Evolutionary conservation across 2,113 vertebrate species (phyloP).

Genomic region (Laterallus jamaicensis): DNA sequence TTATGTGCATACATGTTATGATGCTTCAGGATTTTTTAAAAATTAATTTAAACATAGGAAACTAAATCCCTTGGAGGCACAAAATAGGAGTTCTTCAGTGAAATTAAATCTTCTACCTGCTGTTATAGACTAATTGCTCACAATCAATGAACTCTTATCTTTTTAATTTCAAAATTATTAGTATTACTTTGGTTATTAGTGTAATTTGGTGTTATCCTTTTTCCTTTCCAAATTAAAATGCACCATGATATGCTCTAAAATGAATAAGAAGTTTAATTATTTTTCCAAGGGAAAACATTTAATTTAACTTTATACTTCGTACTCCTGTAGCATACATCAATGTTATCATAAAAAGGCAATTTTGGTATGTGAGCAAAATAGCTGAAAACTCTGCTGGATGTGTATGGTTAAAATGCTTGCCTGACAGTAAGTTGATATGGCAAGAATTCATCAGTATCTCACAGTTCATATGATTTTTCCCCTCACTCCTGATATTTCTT

Average conservation of each 20-base stretch:
- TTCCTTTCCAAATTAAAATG: conserved; percentile 45
- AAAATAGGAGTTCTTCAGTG: conserved; percentile 4
- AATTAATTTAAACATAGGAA: conserved; percentile 2
- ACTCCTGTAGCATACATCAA: not conserved
- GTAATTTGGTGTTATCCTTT: conserved; percentile 23
- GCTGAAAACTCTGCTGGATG: not conserved
- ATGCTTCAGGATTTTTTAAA: not conserved
- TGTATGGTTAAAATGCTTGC: not conserved
- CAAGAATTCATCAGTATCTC: not conserved
- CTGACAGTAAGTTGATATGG: not conserved
- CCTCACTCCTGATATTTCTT: not conserved
- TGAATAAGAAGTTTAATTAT: conserved; percentile 57
- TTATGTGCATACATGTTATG: not conserved
- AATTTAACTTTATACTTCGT: conserved; percentile 17
- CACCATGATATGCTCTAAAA: not conserved
- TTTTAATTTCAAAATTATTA: conserved; percentile 58
- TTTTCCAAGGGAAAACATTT: conserved; percentile 51
- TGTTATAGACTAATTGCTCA: conserved; percentile 55
- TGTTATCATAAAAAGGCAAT: not conserved
- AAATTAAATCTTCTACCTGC: conserved; percentile 56
- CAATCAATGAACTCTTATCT: conserved; percentile 44
- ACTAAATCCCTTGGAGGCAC: not conserved
- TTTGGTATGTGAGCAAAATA: not conserved
- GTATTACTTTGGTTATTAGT: conserved; percentile 49
- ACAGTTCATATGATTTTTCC: not conserved